These are phyloP conservation scores for Tholera decimalis DNA, from an alignment of 2,888 invertebrate species.

Conservation along the genomic window DNA sequence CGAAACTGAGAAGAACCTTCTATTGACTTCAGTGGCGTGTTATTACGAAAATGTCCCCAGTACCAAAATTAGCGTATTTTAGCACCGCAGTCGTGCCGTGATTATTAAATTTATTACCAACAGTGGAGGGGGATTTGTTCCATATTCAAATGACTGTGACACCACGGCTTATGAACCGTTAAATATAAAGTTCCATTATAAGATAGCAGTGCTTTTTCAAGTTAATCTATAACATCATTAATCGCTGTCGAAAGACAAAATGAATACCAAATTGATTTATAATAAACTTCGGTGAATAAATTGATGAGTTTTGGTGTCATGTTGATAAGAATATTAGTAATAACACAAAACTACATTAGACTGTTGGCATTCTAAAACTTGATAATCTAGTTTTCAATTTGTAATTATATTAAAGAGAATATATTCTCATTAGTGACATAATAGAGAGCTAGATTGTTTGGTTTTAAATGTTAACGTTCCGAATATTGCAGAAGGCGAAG, in stretches of 20 bases:
- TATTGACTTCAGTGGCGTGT: conserved; percentile 52
- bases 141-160: conserved; percentile 53
- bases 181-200: conserved; percentile 26
- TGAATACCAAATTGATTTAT: conserved; percentile 40
- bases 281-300: conserved; percentile 36
- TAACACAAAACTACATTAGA: conserved; percentile 59
- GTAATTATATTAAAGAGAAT: conserved; percentile 33
- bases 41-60: conserved; percentile 52
- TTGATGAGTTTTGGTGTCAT: conserved; percentile 55
- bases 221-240: conserved; percentile 46
- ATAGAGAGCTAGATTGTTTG: conserved; percentile 62
- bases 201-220: conserved; percentile 29
- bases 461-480: conserved; percentile 64
- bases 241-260: conserved; percentile 44
- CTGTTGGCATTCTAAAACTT: conserved; percentile 63
- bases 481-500: conserved; percentile 53
- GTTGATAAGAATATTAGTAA: conserved; percentile 55
- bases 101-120: conserved; percentile 38
- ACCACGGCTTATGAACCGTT: conserved; percentile 36
- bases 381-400: conserved; percentile 64
- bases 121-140: conserved; percentile 41
- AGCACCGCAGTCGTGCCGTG: conserved; percentile 45
- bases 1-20: conserved; percentile 52
- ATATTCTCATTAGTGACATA: conserved; percentile 23
- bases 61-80: conserved; percentile 45